A percentile compares a stretch with the other conserved stretches of the same genome.
Conservation (phyloP, 2,113 vertebrate species). For the Etheostoma spectabile region DNA sequence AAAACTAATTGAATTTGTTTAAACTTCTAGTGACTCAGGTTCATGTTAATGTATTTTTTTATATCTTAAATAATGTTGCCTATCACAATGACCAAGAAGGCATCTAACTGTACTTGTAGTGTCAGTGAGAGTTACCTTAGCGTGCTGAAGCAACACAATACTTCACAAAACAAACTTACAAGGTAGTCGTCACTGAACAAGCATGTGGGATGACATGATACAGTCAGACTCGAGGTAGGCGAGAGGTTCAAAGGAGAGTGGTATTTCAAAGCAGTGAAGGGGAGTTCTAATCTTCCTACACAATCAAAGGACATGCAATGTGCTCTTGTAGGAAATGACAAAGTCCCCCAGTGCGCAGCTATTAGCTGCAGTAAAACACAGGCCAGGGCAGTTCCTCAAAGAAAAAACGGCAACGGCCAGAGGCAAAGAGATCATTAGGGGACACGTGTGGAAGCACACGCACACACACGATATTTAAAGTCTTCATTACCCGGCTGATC, state of each 20-base stretch:
- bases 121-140: background rate
- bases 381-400: constrained; percentile 75
- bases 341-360: constrained; percentile 61
- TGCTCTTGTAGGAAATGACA: constrained; percentile 77
- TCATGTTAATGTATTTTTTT: background rate
- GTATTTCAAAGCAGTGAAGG: constrained; percentile 68
- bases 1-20: background rate
- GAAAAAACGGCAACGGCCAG: constrained; percentile 58
- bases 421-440: constrained; percentile 67
- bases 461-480: constrained; percentile 47
- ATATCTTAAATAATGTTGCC: background rate
- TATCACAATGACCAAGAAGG: background rate
- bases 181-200: background rate
- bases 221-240: constrained; percentile 40
- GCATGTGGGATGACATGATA: constrained; percentile 33
- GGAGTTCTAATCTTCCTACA: constrained; percentile 70
- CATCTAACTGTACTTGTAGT: background rate
- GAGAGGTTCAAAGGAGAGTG: constrained; percentile 74
- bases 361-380: constrained; percentile 79
- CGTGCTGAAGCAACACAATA: constrained; percentile 1
- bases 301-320: constrained; percentile 71
- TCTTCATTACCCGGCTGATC: constrained; percentile 73
- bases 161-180: background rate
- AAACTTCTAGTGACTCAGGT: background rate
- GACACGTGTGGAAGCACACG: constrained; percentile 52